A percentile compares a stretch with the other conserved stretches of the same genome.
Conservation (phyloP, 2,888 invertebrate species). For the Boloria selene region DNA sequence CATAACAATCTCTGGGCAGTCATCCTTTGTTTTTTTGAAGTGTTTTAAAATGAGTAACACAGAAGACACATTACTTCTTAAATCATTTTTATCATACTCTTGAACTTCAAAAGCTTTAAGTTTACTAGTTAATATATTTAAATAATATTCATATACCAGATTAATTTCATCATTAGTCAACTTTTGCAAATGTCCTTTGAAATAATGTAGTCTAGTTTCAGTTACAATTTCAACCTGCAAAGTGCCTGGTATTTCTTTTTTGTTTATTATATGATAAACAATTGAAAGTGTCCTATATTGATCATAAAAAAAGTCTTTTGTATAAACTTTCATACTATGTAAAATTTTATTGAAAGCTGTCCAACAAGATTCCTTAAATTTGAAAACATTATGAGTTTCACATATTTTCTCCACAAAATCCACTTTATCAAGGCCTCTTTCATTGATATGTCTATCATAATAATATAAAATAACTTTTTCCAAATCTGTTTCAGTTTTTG, state of each 20-base stretch:
- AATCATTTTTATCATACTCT: constrained; percentile 40
- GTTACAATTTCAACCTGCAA: constrained; percentile 41
- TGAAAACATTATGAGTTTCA: constrained; percentile 49
- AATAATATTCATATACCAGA: constrained; percentile 45
- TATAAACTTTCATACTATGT: constrained; percentile 53
- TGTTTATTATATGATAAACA: constrained; percentile 52
- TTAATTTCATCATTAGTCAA: constrained; percentile 42
- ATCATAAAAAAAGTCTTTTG: constrained; percentile 33
- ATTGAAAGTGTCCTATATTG: constrained; percentile 48
- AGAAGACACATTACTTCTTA: constrained; percentile 38
- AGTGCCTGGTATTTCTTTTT: constrained; percentile 47
- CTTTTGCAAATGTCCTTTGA: constrained; percentile 32
- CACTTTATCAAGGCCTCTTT: constrained; percentile 46
- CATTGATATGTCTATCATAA: constrained; percentile 58
- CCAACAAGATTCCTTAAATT: constrained; percentile 58
- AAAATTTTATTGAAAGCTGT: constrained; percentile 54
- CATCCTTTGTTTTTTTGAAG: constrained; percentile 48
- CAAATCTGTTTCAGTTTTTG: constrained; percentile 51
- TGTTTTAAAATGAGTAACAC: constrained; percentile 43
- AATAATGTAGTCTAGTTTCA: constrained; percentile 29
- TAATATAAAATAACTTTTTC: constrained; percentile 55
- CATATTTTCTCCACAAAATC: constrained; percentile 50
- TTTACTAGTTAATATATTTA: constrained; percentile 46
- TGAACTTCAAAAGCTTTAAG: constrained; percentile 42
- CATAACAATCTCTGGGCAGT: constrained; percentile 51